phyloP scores from a whole-genome alignment of 1,140 invertebrate species.

The Stenopsyche tienmushanensis region DNA sequence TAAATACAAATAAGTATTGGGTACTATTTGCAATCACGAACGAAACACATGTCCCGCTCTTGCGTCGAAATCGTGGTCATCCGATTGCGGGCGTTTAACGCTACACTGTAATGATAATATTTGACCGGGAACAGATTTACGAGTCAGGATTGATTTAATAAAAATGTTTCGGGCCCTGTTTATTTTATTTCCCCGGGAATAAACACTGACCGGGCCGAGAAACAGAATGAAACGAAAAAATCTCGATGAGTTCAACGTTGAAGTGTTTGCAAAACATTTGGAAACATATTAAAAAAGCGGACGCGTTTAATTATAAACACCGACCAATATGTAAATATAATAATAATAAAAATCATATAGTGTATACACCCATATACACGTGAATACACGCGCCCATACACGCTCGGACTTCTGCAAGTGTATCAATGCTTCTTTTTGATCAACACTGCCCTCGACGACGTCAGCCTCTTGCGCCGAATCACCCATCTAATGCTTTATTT shows the following conservation, averaged over 20 bases:
- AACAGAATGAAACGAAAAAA: background rate
- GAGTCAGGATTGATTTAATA: constrained; percentile 23
- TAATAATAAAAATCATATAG: background rate
- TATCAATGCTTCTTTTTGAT: too few species aligned
- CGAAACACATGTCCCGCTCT: too few species aligned
- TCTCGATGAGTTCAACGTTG: background rate
- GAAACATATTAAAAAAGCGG: constrained; percentile 11
- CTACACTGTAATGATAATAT: constrained; percentile 20
- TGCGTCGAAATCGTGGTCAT: background rate
- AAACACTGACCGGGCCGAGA: constrained; percentile 1
- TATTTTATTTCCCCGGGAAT: constrained; percentile 20
- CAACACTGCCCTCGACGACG: too few species aligned
- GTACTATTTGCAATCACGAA: too few species aligned
- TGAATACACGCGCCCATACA: background rate
- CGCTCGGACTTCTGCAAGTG: background rate
- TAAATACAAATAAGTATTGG: too few species aligned
- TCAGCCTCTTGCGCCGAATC: too few species aligned
- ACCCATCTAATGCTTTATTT: too few species aligned
- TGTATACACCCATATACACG: background rate
- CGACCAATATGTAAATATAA: background rate
- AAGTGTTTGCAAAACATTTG: constrained; percentile 24
- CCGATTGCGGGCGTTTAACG: constrained; percentile 4
- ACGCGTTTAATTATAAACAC: background rate
- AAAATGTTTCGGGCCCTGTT: constrained; percentile 21
- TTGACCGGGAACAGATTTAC: constrained; percentile 25